Percentiles rank a stretch among this genome's conserved stretches.
Conservation (phyloP, 2,797 vertebrate species). For the Crax fasciolata region DNA sequence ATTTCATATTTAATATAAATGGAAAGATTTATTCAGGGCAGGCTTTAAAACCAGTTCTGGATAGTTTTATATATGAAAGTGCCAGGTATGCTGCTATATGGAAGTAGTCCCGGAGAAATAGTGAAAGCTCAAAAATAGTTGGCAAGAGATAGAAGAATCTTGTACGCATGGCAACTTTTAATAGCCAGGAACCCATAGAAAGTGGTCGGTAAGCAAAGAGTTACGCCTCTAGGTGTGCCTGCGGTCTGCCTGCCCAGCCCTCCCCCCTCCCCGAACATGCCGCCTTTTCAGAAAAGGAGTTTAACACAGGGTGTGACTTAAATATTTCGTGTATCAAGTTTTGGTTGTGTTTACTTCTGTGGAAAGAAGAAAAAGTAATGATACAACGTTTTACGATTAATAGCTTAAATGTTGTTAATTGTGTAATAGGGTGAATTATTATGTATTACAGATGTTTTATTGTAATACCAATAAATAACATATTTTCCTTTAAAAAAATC, state of each 20-base stretch:
- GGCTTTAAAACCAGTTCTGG: background rate
- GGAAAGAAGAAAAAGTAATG: background rate
- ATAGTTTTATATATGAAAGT: background rate
- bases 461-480: slow-evolving; percentile 55
- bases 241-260: background rate
- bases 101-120: background rate
- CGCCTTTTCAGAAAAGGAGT: background rate
- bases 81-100: background rate
- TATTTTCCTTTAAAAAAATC: background rate
- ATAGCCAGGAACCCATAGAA: background rate
- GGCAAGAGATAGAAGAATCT: background rate
- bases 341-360: background rate
- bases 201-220: background rate
- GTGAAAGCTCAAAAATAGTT: background rate
- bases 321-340: background rate
- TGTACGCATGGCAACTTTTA: background rate
- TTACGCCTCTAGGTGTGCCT: background rate
- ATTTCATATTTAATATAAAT: background rate
- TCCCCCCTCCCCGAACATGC: background rate
- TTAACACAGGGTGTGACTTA: background rate
- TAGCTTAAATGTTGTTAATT: slow-evolving; percentile 16
- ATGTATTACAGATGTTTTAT: background rate
- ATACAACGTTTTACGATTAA: background rate
- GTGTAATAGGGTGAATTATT: slow-evolving; percentile 3
- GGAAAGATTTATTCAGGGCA: background rate